Percentiles rank a stretch among this genome's conserved stretches.
phyloP scores from a whole-genome alignment of 2,797 vertebrate genomes.

The Micrastur ruficollis region DNA sequence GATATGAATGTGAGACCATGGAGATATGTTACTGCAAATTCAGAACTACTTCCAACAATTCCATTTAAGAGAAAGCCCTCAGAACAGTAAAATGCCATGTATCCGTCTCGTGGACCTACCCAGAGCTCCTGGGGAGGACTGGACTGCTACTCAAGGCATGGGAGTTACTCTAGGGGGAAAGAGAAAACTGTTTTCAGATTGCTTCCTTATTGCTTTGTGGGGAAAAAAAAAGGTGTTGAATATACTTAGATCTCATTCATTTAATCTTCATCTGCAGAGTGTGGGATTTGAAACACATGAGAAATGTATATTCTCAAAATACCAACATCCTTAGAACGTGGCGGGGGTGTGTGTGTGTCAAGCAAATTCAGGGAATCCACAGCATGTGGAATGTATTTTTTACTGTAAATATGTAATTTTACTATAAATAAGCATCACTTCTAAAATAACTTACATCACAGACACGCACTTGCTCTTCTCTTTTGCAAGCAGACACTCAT shows the following conservation, averaged over 20 bases:
- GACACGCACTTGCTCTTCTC: not conserved
- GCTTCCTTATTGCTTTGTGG: not conserved
- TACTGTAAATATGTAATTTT: not conserved
- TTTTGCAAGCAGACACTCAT: not conserved
- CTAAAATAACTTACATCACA: not conserved
- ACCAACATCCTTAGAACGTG: not conserved
- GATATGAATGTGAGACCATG: not conserved
- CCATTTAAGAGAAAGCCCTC: not conserved
- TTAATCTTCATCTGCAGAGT: not conserved
- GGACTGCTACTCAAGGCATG: not conserved
- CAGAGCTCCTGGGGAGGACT: not conserved
- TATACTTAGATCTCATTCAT: not conserved
- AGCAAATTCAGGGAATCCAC: not conserved
- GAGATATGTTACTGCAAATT: not conserved
- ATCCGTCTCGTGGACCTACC: not conserved
- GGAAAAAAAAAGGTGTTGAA: not conserved
- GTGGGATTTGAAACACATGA: not conserved
- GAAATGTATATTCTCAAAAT: not conserved
- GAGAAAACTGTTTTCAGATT: not conserved
- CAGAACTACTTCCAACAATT: not conserved
- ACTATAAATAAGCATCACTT: not conserved
- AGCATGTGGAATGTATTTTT: not conserved
- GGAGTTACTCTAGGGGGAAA: not conserved
- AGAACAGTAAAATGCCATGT: not conserved
- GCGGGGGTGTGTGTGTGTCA: rapidly evolving